Conservation (phyloP, 2,113 vertebrate genomes). For the Nothocercus julius region DNA sequence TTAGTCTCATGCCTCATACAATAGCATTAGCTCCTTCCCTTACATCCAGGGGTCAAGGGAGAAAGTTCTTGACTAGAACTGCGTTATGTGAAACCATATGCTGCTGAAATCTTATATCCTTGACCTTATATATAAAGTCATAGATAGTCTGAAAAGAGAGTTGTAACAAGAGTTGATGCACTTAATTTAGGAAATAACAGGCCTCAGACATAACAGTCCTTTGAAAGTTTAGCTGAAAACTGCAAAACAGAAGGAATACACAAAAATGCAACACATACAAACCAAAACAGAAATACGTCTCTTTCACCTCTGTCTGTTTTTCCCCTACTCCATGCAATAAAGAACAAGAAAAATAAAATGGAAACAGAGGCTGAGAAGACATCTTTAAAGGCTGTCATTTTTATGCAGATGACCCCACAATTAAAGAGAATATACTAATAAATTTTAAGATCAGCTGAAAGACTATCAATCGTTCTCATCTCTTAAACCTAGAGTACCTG, state of each 20-base stretch:
- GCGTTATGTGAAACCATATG: neutral
- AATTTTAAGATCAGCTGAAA: neutral
- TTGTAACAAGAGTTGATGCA: neutral
- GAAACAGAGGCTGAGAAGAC: neutral
- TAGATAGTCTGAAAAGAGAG: neutral
- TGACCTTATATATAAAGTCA: neutral
- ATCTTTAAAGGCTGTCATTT: neutral
- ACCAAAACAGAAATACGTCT: neutral
- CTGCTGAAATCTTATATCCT: constrained; percentile 1
- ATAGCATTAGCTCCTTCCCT: neutral
- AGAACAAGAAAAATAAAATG: neutral
- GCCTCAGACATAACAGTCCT: neutral
- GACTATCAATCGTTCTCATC: neutral
- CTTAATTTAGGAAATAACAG: constrained; percentile 35
- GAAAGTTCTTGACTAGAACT: neutral
- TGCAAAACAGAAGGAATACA: neutral
- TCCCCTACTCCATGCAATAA: neutral
- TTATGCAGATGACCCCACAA: neutral
- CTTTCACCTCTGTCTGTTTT: neutral
- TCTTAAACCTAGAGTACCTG: accelerated
- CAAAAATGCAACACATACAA: neutral
- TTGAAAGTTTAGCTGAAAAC: neutral
- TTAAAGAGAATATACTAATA: neutral
- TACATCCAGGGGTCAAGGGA: neutral
- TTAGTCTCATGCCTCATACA: neutral